phyloP scores from a whole-genome alignment of 2,888 invertebrate genomes.

The Nasonovia ribisnigri region DNA sequence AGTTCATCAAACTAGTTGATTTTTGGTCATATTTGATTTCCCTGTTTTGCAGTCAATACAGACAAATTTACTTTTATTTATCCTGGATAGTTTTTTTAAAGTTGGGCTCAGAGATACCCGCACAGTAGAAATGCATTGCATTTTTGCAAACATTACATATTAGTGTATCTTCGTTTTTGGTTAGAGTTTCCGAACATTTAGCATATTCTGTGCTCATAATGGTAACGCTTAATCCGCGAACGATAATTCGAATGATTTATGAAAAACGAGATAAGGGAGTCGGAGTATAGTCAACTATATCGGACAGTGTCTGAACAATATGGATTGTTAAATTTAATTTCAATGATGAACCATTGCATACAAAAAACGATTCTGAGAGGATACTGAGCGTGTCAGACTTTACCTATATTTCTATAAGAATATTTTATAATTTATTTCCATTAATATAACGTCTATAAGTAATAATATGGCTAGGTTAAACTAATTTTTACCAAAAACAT shows the following conservation, averaged over 20 bases:
- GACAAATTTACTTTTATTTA: constrained; percentile 12
- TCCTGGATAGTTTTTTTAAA: constrained; percentile 6
- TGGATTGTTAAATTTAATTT: too few species aligned
- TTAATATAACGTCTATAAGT: too few species aligned
- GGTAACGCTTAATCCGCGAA: background rate
- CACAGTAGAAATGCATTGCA: background rate
- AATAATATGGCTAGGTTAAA: background rate
- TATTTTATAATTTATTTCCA: background rate
- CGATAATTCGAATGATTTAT: too few species aligned
- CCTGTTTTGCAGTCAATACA: background rate
- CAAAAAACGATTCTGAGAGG: background rate
- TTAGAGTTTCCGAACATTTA: constrained; percentile 16
- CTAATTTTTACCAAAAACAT: background rate
- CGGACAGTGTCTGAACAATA: background rate
- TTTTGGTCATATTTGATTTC: background rate
- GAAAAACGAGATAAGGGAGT: constrained; percentile 1
- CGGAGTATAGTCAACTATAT: constrained; percentile 1
- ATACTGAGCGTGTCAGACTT: background rate
- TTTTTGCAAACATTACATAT: constrained; percentile 26
- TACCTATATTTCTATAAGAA: background rate
- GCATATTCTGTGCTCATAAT: constrained; percentile 13
- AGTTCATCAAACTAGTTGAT: too few species aligned
- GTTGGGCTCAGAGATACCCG: background rate
- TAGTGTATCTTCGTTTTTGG: background rate
- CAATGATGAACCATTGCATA: background rate